These are phyloP conservation scores for Peromyscus maniculatus DNA, from an alignment of 2,113 vertebrate genomes.

Conservation along the genomic window DNA sequence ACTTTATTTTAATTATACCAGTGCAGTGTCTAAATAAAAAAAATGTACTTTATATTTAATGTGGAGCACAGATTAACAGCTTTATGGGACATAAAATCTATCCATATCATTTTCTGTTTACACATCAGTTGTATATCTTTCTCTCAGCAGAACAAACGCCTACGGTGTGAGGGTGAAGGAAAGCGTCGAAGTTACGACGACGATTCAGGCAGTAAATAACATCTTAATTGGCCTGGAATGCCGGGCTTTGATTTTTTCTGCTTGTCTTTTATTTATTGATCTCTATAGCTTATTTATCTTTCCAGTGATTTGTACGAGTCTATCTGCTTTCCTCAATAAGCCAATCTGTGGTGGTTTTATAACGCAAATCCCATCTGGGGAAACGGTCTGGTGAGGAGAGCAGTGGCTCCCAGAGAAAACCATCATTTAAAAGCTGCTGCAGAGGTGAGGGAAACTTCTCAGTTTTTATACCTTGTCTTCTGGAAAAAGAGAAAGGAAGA, in stretches of 20 bases:
- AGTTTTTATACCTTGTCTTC: conserved; percentile 80
- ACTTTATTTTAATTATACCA: conserved; percentile 91
- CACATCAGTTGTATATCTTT: conserved; percentile 87
- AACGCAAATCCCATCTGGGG: conserved; percentile 84
- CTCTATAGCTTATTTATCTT: conserved; percentile 86
- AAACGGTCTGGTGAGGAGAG: conserved; percentile 79
- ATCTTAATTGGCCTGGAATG: conserved; percentile 86
- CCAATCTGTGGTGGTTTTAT: conserved; percentile 83
- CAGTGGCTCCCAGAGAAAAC: conserved; percentile 79
- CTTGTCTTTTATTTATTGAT: conserved; percentile 87
- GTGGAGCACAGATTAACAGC: conserved; percentile 88
- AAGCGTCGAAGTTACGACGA: conserved; percentile 81
- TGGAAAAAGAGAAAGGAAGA: conserved; percentile 66
- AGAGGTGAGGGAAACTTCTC: conserved; percentile 74
- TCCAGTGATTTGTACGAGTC: conserved; percentile 84
- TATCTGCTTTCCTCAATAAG: conserved; percentile 85
- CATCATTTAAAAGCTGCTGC: conserved; percentile 82
- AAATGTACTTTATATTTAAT: conserved; percentile 89
- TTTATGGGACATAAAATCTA: conserved; percentile 90
- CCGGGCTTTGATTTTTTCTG: conserved; percentile 82
- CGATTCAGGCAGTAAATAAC: conserved; percentile 86
- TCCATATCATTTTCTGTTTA: conserved; percentile 89
- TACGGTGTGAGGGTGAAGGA: conserved; percentile 81
- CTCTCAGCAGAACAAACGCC: conserved; percentile 85
- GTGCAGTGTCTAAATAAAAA: conserved; percentile 87